These are phyloP conservation scores for Loris lydekkerianus DNA, from an alignment of 2,797 vertebrate genomes.

Conservation along the genomic window DNA sequence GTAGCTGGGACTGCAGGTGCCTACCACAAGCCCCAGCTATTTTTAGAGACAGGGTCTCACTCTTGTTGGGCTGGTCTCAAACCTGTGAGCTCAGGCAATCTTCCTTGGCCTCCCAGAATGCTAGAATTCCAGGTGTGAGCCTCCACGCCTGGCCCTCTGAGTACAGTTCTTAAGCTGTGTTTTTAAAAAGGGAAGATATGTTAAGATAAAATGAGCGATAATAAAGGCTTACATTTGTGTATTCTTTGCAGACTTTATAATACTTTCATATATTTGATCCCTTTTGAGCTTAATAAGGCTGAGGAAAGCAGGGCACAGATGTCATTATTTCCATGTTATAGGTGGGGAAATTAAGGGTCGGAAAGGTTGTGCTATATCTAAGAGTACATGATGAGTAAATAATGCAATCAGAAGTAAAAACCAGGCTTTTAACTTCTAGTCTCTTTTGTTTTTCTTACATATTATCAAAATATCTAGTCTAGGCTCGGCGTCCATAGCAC, in stretches of 20 bases:
- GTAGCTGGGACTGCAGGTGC: too few relatives aligned
- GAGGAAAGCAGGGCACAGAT: neutral
- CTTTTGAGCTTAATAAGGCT: neutral
- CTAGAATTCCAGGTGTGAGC: too few relatives aligned
- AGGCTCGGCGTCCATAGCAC: too few relatives aligned
- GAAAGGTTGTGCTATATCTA: neutral
- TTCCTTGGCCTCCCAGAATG: too few relatives aligned
- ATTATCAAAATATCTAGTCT: neutral
- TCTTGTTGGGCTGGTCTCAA: too few relatives aligned
- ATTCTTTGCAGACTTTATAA: neutral
- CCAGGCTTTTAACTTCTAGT: neutral
- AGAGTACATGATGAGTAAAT: neutral
- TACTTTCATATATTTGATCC: neutral
- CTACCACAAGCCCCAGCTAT: too few relatives aligned
- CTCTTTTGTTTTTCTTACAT: neutral
- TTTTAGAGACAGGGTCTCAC: too few relatives aligned
- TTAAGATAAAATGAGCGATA: neutral
- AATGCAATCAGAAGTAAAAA: slow-evolving; percentile 17
- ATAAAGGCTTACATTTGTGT: neutral
- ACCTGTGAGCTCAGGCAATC: too few relatives aligned
- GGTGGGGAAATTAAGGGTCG: neutral
- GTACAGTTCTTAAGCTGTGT: neutral
- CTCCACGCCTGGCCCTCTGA: too few relatives aligned
- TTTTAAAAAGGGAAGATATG: neutral
- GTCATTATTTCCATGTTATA: neutral